These are phyloP conservation scores for Melinaea menophilus DNA, from an alignment of 2,888 invertebrate genomes.

Conservation along the genomic window DNA sequence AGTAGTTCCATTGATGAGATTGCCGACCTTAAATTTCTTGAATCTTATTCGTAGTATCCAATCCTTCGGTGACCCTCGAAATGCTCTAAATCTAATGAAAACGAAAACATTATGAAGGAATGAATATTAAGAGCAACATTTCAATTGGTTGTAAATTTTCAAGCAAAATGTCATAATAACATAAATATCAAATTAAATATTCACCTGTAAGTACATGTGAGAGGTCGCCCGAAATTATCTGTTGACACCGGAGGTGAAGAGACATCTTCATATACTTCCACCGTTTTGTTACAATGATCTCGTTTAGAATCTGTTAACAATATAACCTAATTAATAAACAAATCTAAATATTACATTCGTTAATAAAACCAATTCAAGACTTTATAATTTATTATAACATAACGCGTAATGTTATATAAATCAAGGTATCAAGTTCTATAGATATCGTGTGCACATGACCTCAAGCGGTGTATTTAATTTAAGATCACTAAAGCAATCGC, in stretches of 20 bases:
- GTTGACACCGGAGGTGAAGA: conserved; percentile 91
- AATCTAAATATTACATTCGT: background rate
- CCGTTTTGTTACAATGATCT: conserved; percentile 95
- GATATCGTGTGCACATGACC: no score
- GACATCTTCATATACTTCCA: conserved; percentile 95
- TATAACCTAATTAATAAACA: background rate
- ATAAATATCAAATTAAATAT: conserved; percentile 5
- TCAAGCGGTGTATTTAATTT: no score
- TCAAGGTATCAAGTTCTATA: no score
- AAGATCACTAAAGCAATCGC: no score
- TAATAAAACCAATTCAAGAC: background rate
- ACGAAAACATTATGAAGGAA: background rate
- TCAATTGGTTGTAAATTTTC: background rate
- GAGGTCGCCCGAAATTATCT: conserved; percentile 88
- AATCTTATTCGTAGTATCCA: conserved; percentile 93
- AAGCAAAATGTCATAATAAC: no score
- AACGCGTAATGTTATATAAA: no score
- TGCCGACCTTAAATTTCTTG: conserved; percentile 95
- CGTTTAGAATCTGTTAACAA: conserved; percentile 80
- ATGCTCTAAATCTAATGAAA: conserved; percentile 85
- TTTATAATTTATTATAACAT: no score
- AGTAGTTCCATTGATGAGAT: conserved; percentile 89
- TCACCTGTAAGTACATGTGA: conserved; percentile 89
- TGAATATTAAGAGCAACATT: background rate
- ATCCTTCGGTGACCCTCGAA: conserved; percentile 91